Percentiles rank a stretch among this genome's conserved stretches.
Evolutionary conservation across 1,140 invertebrate genomes (phyloP).

Genomic region (Eumeta japonica): DNA sequence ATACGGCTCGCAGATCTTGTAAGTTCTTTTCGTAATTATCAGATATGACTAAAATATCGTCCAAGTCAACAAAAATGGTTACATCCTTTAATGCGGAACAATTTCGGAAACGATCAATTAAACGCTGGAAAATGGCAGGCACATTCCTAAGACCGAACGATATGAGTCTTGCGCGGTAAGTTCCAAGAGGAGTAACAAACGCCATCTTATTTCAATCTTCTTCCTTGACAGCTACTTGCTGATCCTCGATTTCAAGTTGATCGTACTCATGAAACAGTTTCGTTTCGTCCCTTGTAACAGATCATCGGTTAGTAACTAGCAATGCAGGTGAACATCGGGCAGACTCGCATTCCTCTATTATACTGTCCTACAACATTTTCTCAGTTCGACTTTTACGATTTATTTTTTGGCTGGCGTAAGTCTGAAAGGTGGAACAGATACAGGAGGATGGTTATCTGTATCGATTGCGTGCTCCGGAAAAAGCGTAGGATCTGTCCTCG

Average conservation of each 20-base stretch:
- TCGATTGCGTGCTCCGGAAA: too few species aligned
- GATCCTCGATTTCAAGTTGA: not conserved
- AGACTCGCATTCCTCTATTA: too few species aligned
- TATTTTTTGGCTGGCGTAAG: too few species aligned
- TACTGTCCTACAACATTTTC: too few species aligned
- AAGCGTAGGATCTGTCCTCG: too few species aligned
- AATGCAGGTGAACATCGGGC: too few species aligned
- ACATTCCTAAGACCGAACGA: not conserved
- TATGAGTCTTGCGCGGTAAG: too few species aligned
- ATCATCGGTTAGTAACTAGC: too few species aligned
- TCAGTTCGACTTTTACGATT: too few species aligned
- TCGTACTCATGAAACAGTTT: too few species aligned
- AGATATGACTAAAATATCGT: slow-evolving; percentile 32
- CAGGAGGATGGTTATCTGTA: too few species aligned
- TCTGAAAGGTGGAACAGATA: too few species aligned
- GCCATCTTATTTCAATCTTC: not conserved
- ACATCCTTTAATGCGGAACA: slow-evolving; percentile 10
- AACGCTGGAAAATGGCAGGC: not conserved
- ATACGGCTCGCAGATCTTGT: slow-evolving; percentile 16
- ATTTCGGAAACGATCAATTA: slow-evolving; percentile 3
- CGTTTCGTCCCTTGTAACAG: not conserved
- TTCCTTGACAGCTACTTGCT: not conserved
- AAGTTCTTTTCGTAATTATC: slow-evolving; percentile 28
- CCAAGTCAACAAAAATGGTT: slow-evolving; percentile 22
- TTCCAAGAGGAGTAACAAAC: not conserved